Base-by-base conservation (phyloP, 2,113 vertebrate species). In the Progne subis region DNA sequence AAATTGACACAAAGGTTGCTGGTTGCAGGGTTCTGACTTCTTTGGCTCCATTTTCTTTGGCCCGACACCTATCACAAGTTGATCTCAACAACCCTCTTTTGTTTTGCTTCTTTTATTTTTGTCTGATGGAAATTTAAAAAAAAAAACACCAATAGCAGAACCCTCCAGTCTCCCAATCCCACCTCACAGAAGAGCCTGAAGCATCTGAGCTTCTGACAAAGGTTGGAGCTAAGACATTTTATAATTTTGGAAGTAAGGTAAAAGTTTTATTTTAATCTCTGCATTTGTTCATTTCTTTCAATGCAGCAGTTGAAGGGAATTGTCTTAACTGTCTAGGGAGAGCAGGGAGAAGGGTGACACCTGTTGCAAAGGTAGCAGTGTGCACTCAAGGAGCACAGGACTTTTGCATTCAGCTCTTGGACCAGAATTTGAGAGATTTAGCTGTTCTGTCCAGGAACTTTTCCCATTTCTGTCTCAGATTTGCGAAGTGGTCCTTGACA, bases 1-100 rank as follows among this genome's bases (percentile, higher is more conserved):
- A 98, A 98, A 98, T 98, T 98, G 97, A 98, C 98, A 98, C 98
- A 98, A 98, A 98, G 98, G 97, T 98, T 98, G 98, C 97, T 52
- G 96, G 98, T 97, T 95, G 94, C 95, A 95, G 96, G 95, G 96
- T 98, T 97, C 94, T 94, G 65, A 97, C 96, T 97, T 95, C 92
- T 97, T 96, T 95, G 97, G 96, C 96, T 96, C 76, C 93, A 75
- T 97, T 97, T 96, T 96, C 96, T 97, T 97, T 96, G 95, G 96
- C 97, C 82, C 74, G 3, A 74, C 95, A 97, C 98, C 97, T 97
- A 96, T 98, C 95, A 91, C 94, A 76, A 82, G 93, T 87, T 94
- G 82, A 96, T 95, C 96, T 97, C 94, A 50, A 85, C 89, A 85
- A 56, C 92, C 87, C 68, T 75, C 74, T 92, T 88, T 70, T 68